These are phyloP conservation scores for Drosophila mimetica DNA, from an alignment of 2,888 invertebrate genomes.

Conservation along the genomic window DNA sequence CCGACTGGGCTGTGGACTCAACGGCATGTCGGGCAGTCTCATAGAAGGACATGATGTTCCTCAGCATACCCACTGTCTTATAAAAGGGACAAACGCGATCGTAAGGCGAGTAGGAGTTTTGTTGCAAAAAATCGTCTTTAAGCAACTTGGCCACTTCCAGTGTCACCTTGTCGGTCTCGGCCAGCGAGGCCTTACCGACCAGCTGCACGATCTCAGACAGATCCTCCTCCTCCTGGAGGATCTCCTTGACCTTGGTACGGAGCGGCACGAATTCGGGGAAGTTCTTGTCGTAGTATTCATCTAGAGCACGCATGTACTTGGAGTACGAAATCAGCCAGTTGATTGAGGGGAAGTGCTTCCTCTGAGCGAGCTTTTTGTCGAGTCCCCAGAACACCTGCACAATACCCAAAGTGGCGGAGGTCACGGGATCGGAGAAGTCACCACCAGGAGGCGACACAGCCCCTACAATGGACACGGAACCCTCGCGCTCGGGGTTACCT, in stretches of 20 bases:
- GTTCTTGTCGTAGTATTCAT: slow-evolving; percentile 99
- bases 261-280: slow-evolving; percentile 98
- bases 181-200: slow-evolving; percentile 99
- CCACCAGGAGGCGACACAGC: slow-evolving; percentile 99
- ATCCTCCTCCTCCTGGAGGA: slow-evolving; percentile 99
- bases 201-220: slow-evolving; percentile 99
- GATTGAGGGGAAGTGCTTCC: slow-evolving; percentile 99
- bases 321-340: slow-evolving; percentile 99
- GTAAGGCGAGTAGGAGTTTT: slow-evolving; percentile 97
- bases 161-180: slow-evolving; percentile 99
- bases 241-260: slow-evolving; percentile 96
- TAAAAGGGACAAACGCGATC: slow-evolving; percentile 99
- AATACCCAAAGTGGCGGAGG: slow-evolving; percentile 98
- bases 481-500: slow-evolving; percentile 98
- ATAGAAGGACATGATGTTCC: slow-evolving; percentile 98
- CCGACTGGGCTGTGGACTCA: slow-evolving; percentile 98
- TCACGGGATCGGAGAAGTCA: slow-evolving; percentile 99
- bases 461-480: slow-evolving; percentile 99
- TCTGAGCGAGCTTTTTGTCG: slow-evolving; percentile 99
- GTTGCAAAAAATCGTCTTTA: slow-evolving; percentile 99
- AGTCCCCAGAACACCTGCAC: slow-evolving; percentile 99
- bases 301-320: slow-evolving; percentile 98
- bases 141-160: slow-evolving; percentile 98
- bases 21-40: slow-evolving; percentile 98
- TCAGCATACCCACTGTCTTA: slow-evolving; percentile 99